Conservation (phyloP, 2,888 invertebrate species). For the Drosophila maculinotata region DNA sequence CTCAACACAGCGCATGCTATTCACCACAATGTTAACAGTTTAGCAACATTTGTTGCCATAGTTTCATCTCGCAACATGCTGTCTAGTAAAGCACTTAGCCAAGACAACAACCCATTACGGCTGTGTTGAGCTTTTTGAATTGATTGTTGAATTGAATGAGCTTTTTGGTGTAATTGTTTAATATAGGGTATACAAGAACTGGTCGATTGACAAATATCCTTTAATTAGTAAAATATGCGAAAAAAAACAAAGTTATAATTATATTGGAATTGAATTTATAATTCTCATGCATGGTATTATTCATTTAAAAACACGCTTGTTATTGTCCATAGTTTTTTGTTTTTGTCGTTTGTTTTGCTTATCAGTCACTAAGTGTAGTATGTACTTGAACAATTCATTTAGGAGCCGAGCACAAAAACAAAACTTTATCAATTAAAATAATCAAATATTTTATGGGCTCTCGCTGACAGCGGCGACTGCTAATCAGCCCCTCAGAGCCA, state of each 20-base stretch:
- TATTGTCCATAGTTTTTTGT: not conserved
- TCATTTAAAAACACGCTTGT: slow-evolving; percentile 1
- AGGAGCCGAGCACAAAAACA: slow-evolving; percentile 19
- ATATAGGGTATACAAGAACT: not conserved
- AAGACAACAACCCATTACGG: slow-evolving; percentile 26
- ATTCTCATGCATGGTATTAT: not conserved
- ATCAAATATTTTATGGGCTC: slow-evolving; percentile 46
- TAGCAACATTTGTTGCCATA: slow-evolving; percentile 49
- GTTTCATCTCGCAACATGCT: slow-evolving; percentile 26
- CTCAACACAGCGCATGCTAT: slow-evolving; percentile 29
- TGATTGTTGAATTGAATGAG: slow-evolving; percentile 3
- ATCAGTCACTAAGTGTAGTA: slow-evolving; percentile 25
- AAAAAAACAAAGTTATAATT: no score
- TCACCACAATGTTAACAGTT: slow-evolving; percentile 25
- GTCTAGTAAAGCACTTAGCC: slow-evolving; percentile 23
- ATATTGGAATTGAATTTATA: not conserved
- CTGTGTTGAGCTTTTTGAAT: slow-evolving; percentile 23
- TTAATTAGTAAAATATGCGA: no score
- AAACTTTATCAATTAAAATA: slow-evolving; percentile 50
- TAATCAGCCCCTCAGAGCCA: slow-evolving; percentile 53
- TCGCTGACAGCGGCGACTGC: slow-evolving; percentile 26
- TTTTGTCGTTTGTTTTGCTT: slow-evolving; percentile 25
- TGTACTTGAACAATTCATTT: slow-evolving; percentile 8
- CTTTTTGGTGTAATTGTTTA: slow-evolving; percentile 12
- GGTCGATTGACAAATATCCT: not conserved